phyloP scores from a whole-genome alignment of 1,140 invertebrate species.

The Whitmania pigra region DNA sequence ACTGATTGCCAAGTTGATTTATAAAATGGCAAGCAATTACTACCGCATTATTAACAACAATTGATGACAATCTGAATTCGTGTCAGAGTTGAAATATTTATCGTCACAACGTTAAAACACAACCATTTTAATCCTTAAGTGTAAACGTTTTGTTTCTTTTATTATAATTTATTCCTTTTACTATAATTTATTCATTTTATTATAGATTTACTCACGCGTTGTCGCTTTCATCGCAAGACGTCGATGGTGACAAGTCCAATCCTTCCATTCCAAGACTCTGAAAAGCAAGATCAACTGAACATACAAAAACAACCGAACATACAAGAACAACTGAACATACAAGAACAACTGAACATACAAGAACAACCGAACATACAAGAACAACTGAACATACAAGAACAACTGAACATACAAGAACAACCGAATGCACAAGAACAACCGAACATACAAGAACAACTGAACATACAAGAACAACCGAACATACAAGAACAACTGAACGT shows the following conservation, averaged over 20 bases:
- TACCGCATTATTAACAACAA: too few species aligned
- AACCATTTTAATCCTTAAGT: too few species aligned
- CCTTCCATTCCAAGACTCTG: constrained; percentile 24
- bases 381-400: neutral
- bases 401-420: neutral
- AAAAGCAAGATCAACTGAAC: neutral
- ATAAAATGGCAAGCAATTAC: too few species aligned
- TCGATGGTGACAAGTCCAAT: constrained; percentile 20
- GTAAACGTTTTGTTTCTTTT: too few species aligned
- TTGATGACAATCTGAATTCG: too few species aligned
- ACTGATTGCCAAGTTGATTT: too few species aligned
- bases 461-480: neutral
- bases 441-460: neutral
- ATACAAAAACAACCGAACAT: neutral
- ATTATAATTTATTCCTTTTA: too few species aligned
- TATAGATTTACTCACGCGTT: neutral
- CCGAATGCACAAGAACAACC: neutral
- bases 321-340: neutral
- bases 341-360: neutral
- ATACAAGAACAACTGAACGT: neutral
- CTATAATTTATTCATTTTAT: too few species aligned
- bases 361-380: neutral
- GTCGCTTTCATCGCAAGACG: constrained; percentile 24
- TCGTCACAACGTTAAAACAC: too few species aligned
- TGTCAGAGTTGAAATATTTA: too few species aligned